Evolutionary conservation across 2,888 invertebrate genomes (phyloP), one percentile per base, ranked within the genome.

Genomic region (Orthosia gothica): DNA sequence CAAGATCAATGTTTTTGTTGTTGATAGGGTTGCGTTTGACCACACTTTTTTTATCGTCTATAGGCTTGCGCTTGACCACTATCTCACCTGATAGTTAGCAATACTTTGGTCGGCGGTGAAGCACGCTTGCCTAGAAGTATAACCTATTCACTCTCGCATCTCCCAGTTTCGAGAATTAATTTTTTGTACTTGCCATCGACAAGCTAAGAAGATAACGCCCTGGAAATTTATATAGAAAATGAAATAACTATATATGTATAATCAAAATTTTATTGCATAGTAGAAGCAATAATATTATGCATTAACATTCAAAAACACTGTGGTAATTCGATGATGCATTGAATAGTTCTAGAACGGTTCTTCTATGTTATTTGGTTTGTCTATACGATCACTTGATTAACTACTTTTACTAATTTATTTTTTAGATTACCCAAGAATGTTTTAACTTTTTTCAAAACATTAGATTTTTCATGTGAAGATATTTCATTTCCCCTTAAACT

Each of bases 201-300:
- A 40, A 7, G 40, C 40, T 40, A 40, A 40, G 40, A 40, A 40
- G 40, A 40, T 40, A 55, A 55, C 20, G 15, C 23, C n/a, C 15
- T 45, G 11, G n/a, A 18, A 49, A 18, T 49, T 63, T 3, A 18
- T 5, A 23, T 47, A 16, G 2, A 47, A n/a, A 47, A 49, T 23
- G 23, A 62, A 47, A 47, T 11, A 15, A 47, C 23, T 13, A 23
- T 49, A 7, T 23, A 9, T 23, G 5, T 26, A 47, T 63, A 11
- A 62, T 47, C 47, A 62, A 63, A 23, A 63, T 23, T 70, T 78
- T 74, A 78, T 69, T 78, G 50, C 20, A 45, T 45, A 57, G 18
- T 40, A 49, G 9, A 13, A 76, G 7, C 13, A 40, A 76, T 55
- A 16, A 1, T 49, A n/a, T 2, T 16, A n/a, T 20, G 23, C 2